Evolutionary conservation across 2,888 invertebrate species (phyloP), one percentile per base, ranked within the genome.

Genomic region (Apamea anceps): DNA sequence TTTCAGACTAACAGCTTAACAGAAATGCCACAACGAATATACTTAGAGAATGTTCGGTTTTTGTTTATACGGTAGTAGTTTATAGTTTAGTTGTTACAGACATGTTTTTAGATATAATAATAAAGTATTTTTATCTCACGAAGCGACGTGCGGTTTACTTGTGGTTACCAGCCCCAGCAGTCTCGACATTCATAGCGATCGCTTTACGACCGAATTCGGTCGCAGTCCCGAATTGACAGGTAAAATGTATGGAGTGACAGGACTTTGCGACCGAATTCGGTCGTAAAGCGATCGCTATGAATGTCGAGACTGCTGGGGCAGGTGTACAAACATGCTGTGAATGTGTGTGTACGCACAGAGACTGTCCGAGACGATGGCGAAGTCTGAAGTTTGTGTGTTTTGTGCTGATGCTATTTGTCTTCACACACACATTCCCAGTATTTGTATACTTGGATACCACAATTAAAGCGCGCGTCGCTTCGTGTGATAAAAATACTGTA

Each of bases 1-100:
- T 42, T 75, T 77, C 73, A 73, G 70, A 77, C 54, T 67, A 72
- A 66, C 68, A 60, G 66, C 42, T 28, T 68, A 51, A 68, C 67
- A 68, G 28, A 76, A 76, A 79, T 21, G 71, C 25, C 13, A 65
- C 80, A 79, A 71, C 79, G 77, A 78, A 72, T 74, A 48, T 66
- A 21, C 54, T 57, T 68, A 51, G 45, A 73, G 13, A 72, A 74
- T 65, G 42, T 67, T 71, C 75, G 67, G 66, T 65, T 72, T 74
- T 79, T 72, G 45, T 70, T 63, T 18, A 60, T 2, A 62, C n/a
- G 0, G 28, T 62, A 45, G 45, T 57, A 48, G 77, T 79, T 78
- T 80, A 82, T 76, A 68, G 68, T 78, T 76, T 75, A 74, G 25
- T 65, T 75, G 60, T 25, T 48, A 28, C 13, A 51, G n/a, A 45